Evolutionary conservation across 2,888 invertebrate species (phyloP), one percentile per base, ranked within the genome.

Genomic region (Sycophila texana): DNA sequence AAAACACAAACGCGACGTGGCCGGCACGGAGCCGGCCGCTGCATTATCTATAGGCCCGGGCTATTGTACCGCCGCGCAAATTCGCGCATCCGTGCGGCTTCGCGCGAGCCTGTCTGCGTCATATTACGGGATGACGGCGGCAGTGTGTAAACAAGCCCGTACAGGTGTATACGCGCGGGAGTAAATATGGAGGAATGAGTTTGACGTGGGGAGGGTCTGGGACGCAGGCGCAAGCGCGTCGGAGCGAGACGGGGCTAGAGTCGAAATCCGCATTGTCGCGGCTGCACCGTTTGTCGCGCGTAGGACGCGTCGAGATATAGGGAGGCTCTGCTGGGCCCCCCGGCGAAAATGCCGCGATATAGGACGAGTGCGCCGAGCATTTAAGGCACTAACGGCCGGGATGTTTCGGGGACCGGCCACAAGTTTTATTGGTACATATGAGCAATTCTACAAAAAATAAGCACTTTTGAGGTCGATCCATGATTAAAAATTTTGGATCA

Each of bases 101-200:
- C 39, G 39, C 39, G 53, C 53, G 53, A 16, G 63, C 30, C 39
- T 53, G 71, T 53, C 53, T 30, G 66, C 57, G 57, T 57, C 66
- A 73, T 60, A 67, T 68, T 73, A 77, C 47, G 39, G 73, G 67
- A 67, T 55, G 77, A 55, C 58, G 67, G 47, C 20, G 53, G 7
- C 58, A 49, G 18, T 20, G 39, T 77, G 77, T 73, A 77, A 73
- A 77, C 77, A 77, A 67, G 66, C 51, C 12, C 18, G 67, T 75
- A 79, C 79, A 71, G 57, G 65, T 75, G 79, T 55, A 65, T 30
- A 67, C 22, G 47, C 68, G 53, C 22, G 57, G n/a, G 57, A 20
- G 68, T 74, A 79, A 79, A 79, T 79, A 79, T 79, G 70, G 74
- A 65, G 63, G 58, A 79, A 79, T 71, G 74, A 79, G 65, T 71